These are phyloP conservation scores for Merluccius polli DNA, from an alignment of 2,797 vertebrate genomes.

Conservation along the genomic window DNA sequence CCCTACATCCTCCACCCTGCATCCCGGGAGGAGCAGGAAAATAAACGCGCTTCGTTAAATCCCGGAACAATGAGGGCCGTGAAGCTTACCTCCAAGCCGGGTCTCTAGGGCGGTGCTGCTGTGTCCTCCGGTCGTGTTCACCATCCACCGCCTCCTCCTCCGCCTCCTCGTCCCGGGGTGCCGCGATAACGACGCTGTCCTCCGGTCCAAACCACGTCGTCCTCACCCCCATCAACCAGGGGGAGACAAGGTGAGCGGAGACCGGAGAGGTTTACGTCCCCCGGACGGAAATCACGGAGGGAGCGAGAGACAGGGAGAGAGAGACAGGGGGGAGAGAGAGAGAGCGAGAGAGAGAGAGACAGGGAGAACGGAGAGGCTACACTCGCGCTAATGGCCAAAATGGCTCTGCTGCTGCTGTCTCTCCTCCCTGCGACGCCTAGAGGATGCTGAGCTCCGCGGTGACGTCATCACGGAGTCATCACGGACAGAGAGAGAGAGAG, in stretches of 20 bases:
- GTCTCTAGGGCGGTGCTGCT: neutral
- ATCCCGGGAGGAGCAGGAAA: neutral
- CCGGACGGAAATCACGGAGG: too few species aligned
- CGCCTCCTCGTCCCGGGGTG: neutral
- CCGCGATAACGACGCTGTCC: neutral
- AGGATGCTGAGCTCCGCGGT: constrained; percentile 75
- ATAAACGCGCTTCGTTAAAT: neutral
- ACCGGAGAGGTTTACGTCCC: neutral
- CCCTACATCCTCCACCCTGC: neutral
- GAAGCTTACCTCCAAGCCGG: neutral
- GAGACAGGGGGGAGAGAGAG: neutral
- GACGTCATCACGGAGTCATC: constrained; percentile 74
- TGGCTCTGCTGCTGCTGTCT: constrained; percentile 72
- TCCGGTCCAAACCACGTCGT: neutral
- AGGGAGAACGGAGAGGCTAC: constrained; percentile 11
- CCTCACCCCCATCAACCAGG: neutral
- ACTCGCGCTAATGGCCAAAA: constrained; percentile 62
- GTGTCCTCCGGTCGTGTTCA: neutral
- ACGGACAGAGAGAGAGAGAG: neutral
- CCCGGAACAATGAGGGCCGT: neutral
- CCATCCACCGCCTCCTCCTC: neutral
- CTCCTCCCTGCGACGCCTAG: constrained; percentile 32
- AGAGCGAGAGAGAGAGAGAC: neutral
- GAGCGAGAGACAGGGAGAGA: neutral
- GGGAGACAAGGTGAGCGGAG: neutral